Evolutionary conservation across 2,888 invertebrate genomes (phyloP), one percentile per base, ranked within the genome.

Genomic region (Lissocephala sabroskyi): DNA sequence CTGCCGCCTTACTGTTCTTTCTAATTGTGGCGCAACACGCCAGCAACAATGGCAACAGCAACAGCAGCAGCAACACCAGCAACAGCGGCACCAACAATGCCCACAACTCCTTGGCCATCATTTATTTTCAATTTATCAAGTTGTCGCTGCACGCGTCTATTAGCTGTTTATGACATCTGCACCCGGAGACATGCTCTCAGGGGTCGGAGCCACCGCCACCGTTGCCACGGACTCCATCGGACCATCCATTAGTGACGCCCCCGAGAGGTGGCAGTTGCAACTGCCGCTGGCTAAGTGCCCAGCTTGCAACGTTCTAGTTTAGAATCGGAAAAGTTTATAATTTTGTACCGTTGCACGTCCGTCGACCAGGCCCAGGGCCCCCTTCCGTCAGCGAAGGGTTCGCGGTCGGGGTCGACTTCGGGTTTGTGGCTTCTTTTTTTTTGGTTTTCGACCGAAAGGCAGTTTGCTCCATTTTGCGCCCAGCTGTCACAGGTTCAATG

Each of bases 61-160:
- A 35, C 33, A 17, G 42, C 29, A n/a, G 17, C 32, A 2, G 14
- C 40, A 35, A 30, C 40, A n/a, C 14, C 14, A 14, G 7, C 14
- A 11, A 35, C 33, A 17, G 42, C 29, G 9, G 17, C 32, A 2
- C 17, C 40, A 35, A 30, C 40, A n/a, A n/a, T n/a, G n/a, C n/a
- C n/a, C n/a, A n/a, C 28, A 43, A 52, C 56, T 56, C 56, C 55
- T 58, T 52, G 63, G 63, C 52, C 75, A 77, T n/a, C n/a, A n/a
- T 71, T 71, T 74, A 58, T 59, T 59, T 75, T 75, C 75, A 75
- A 75, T 71, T 75, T 75, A 73, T 70, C 70, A 70, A 62, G 70
- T 77, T 74, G 70, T 70, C 77, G 77, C 70, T 70, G 70, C 58
- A 53, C 61, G 68, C 70, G 70, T 76, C 77, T 76, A 70, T 70